Evolutionary conservation across 1,140 invertebrate genomes (phyloP).

Genomic region (Trinorchestia longiramus): DNA sequence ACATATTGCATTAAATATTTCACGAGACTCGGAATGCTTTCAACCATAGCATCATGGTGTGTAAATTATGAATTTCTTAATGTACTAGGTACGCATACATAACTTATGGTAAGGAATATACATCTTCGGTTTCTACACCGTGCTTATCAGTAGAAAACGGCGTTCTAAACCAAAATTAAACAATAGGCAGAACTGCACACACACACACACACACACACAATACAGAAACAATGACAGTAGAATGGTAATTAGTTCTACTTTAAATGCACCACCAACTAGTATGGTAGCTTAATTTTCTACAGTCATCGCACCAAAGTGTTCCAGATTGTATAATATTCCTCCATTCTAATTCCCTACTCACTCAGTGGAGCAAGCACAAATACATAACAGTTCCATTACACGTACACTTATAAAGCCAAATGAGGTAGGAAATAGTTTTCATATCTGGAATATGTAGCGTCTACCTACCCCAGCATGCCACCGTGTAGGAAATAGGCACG

Average conservation of each 20-base stretch:
- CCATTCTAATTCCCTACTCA: background rate
- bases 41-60: background rate
- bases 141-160: background rate
- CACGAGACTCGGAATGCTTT: background rate
- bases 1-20: background rate
- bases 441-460: background rate
- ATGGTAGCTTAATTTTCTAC: background rate
- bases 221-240: background rate
- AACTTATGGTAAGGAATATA: background rate
- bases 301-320: background rate
- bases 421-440: background rate
- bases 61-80: background rate
- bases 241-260: background rate
- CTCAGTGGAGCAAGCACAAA: background rate
- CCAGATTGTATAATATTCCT: background rate
- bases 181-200: background rate
- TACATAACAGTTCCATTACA: background rate
- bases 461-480: background rate
- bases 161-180: background rate
- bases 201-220: background rate
- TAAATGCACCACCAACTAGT: background rate
- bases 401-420: background rate
- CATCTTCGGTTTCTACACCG: background rate
- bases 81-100: background rate
- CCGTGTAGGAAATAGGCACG: background rate